Evolutionary conservation across 2,888 invertebrate genomes (phyloP), one percentile per base, ranked within the genome.

Genomic region (Phengaris arion): DNA sequence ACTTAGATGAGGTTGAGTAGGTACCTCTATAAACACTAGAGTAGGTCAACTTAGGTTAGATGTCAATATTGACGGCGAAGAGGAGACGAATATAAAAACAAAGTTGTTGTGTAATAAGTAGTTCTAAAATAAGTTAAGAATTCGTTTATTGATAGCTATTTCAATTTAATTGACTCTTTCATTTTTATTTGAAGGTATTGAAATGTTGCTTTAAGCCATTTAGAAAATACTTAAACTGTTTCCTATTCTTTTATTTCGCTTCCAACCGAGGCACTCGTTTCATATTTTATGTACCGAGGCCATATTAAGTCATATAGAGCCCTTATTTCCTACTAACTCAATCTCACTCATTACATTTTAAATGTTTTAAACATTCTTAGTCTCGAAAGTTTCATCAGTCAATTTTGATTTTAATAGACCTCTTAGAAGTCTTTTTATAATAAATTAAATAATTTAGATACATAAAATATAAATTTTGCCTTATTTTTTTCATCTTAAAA

Each of bases 191-290:
- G 3, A 46, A 4, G 6, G 46, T 46, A 6, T 52, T 52, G 52
- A 10, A 52, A 12, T 9, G 4, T 52, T 52, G 1, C 0, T 10
- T 52, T 64, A 35, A 15, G 45, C 35, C 64, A 64, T 13, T 59
- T 59, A 3, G 22, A 22, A 22, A 22, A 15, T 15, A n/a, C 35
- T 35, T 35, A 4, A 35, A 35, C 35, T 4, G 35, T 35, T 46
- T 46, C 46, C 45, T 69, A 69, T n/a, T n/a, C 48, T 48, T 69
- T 35, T 6, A 6, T 12, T 64, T 64, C 6, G 35, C 12, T 64
- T 45, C 64, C 13, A 64, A 64, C 64, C 64, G 52, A 70, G 70
- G 70, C 70, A 70, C 70, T 52, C 70, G 22, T 70, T 70, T 52
- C 10, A 12, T 22, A 22, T 10, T 52, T 70, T 52, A 45, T 35